Conservation (phyloP, 2,888 invertebrate genomes). For the Strigamia transsilvanica region DNA sequence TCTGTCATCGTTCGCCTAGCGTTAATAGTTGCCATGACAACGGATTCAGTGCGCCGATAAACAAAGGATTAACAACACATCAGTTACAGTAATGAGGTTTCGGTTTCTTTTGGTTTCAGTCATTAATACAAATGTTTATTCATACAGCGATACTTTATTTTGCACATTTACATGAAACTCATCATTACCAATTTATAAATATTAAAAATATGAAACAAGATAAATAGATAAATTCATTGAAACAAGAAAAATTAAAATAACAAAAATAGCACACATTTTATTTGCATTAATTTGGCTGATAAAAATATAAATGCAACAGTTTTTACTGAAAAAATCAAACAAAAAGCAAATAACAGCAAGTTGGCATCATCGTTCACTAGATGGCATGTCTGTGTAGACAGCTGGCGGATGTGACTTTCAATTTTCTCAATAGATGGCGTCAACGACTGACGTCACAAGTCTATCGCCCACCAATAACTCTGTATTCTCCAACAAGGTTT, state of each 20-base stretch:
- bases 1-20: conserved; percentile 44
- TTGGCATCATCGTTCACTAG: background rate
- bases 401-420: background rate
- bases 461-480: background rate
- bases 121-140: conserved; percentile 47
- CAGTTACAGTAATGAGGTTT: conserved; percentile 42
- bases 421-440: background rate
- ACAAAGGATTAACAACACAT: conserved; percentile 48
- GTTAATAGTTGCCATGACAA: conserved; percentile 40
- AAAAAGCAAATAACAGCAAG: background rate
- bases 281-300: conserved; percentile 17
- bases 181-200: conserved; percentile 37
- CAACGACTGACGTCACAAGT: background rate
- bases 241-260: too few species aligned
- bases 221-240: background rate
- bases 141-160: conserved; percentile 18
- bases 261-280: background rate
- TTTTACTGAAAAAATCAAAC: conserved; percentile 7
- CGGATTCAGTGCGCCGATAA: conserved; percentile 42
- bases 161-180: conserved; percentile 28
- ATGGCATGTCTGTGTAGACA: background rate
- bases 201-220: conserved; percentile 39
- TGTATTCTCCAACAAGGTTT: conserved; percentile 23
- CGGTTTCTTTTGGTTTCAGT: background rate
- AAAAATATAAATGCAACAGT: background rate